Evolutionary conservation across 2,888 invertebrate genomes (phyloP).

Genomic region (Noctua comes): DNA sequence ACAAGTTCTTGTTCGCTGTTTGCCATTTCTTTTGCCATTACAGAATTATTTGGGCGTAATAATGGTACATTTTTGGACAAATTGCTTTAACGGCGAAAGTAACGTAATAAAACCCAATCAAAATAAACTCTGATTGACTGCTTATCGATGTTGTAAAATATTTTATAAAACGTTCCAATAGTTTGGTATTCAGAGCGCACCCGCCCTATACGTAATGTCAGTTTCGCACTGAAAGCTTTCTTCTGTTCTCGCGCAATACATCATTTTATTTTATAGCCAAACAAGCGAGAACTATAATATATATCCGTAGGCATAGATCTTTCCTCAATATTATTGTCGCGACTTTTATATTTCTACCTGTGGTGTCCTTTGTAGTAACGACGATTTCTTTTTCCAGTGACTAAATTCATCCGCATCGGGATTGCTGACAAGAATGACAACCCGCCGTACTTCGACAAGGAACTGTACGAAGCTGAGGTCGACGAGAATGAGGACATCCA

Average conservation of each 20-base stretch:
- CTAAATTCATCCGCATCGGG: constrained; percentile 99
- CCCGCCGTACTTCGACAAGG: constrained; percentile 99
- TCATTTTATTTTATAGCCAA: constrained; percentile 61
- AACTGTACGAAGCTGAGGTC: constrained; percentile 98
- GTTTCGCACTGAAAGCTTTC: constrained; percentile 70
- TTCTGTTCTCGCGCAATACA: constrained; percentile 67
- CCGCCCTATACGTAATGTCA: constrained; percentile 52
- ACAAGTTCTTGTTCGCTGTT: constrained; percentile 65
- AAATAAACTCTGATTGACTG: constrained; percentile 44
- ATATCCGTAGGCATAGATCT: constrained; percentile 18
- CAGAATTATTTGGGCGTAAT: constrained; percentile 73
- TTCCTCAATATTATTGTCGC: constrained; percentile 16
- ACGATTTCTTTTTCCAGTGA: constrained; percentile 93
- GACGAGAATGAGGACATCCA: constrained; percentile 99
- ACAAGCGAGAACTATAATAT: constrained; percentile 40
- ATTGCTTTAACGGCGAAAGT: constrained; percentile 66
- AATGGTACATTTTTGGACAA: constrained; percentile 71
- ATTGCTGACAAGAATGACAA: constrained; percentile 99
- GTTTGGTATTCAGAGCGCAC: constrained; percentile 51
- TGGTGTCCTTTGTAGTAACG: constrained; percentile 43
- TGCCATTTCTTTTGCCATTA: constrained; percentile 71
- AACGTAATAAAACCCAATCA: constrained; percentile 52
- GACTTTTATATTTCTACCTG: constrained; percentile 24
- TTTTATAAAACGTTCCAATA: constrained; percentile 39
- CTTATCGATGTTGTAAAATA: constrained; percentile 30